Conservation (phyloP, 2,888 invertebrate genomes). For the Metalampra italica region DNA sequence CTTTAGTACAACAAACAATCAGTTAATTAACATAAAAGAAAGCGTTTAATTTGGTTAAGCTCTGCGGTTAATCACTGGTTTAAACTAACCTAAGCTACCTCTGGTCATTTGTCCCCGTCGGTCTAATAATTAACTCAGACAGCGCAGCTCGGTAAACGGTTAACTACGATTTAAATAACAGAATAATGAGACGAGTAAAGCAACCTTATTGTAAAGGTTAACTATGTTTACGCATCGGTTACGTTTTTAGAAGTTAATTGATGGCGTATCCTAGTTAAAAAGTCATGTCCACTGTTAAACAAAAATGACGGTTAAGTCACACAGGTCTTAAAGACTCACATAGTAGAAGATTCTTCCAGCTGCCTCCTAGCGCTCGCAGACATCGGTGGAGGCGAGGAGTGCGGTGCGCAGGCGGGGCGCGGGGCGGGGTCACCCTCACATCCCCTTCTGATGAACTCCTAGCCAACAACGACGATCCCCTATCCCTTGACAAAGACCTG, state of each 20-base stretch:
- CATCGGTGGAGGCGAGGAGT: constrained; percentile 81
- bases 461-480: constrained; percentile 73
- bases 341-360: constrained; percentile 88
- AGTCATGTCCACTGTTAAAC: neutral
- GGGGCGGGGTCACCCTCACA: constrained; percentile 64
- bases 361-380: constrained; percentile 85
- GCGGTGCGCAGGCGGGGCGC: constrained; percentile 59
- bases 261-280: constrained; percentile 19
- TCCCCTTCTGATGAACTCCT: constrained; percentile 87
- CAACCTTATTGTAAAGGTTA: constrained; percentile 54
- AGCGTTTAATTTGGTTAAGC: constrained; percentile 68
- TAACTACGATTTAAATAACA: constrained; percentile 62
- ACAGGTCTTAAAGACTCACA: constrained; percentile 80
- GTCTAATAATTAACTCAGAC: constrained; percentile 62
- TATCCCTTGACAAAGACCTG: constrained; percentile 68
- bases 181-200: constrained; percentile 54
- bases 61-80: constrained; percentile 60
- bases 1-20: constrained; percentile 49
- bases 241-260: constrained; percentile 47
- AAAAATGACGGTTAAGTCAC: constrained; percentile 6
- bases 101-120: constrained; percentile 69
- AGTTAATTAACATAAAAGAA: constrained; percentile 69
- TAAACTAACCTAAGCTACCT: constrained; percentile 51
- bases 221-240: constrained; percentile 42
- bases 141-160: constrained; percentile 50